Evolutionary conservation across 37 sponge, comb jelly and placozoan genomes (phyloP), one percentile per base, ranked within the genome.

Genomic region (Halichondria panicea): DNA sequence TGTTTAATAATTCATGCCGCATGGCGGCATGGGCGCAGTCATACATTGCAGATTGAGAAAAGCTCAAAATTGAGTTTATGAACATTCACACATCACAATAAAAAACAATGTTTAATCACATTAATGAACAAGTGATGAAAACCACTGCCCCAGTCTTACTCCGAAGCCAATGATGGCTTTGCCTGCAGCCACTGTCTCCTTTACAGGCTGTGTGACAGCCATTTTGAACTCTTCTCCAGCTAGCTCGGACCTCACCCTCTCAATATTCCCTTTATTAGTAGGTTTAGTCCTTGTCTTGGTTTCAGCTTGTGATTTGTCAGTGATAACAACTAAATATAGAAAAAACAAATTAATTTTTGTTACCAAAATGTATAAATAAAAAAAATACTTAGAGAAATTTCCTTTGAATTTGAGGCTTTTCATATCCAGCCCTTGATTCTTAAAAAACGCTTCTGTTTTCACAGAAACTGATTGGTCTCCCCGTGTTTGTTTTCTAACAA

Each of bases 101-200:
- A n/a, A n/a, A n/a, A n/a, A n/a, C n/a, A n/a, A n/a, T n/a, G n/a
- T n/a, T n/a, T n/a, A n/a, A n/a, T n/a, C n/a, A n/a, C n/a, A n/a
- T n/a, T n/a, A n/a, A n/a, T n/a, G 56, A 6, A 55, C 56, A 3
- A 55, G 9, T 55, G 25, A n/a, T 25, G 25, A n/a, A 55, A 66
- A 3, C 67, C 67, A 66, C n/a, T 21, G 31, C 22, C 43, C 22
- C 37, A 66, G 36, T 40, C 67, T 33, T 4, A 42, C 43, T 37
- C 67, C 67, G 22, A 66, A 22, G 67, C 36, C 36, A 21, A 66
- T 1, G 43, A 66, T 41, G 42, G 67, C 67, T 35, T 66, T 66
- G n/a, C 67, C 67, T n/a, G 67, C 67, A 12, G 67, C 22, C 67
- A 66, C 2, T 7, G 67, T 74, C 74, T 74, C 74, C 61, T 74